Conservation (phyloP, 2,113 vertebrate genomes). For the Xerus inauris region DNA sequence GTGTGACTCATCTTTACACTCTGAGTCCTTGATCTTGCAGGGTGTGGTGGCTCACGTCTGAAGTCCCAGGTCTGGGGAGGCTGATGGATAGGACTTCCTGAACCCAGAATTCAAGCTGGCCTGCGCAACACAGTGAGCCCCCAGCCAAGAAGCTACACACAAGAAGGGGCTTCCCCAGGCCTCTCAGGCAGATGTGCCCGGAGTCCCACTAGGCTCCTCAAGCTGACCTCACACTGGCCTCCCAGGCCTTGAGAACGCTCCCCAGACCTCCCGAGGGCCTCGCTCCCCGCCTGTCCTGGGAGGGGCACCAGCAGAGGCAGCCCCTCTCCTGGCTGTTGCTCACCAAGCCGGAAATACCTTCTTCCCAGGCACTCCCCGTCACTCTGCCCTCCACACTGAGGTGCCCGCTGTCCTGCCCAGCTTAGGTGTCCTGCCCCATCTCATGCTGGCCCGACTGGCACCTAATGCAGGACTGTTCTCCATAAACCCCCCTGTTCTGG, state of each 20-base stretch:
- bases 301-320: not conserved
- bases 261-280: fast-evolving
- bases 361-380: not conserved
- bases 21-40: not conserved
- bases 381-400: fast-evolving
- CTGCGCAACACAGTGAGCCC: too few relatives aligned
- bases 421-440: not conserved
- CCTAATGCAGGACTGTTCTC: not conserved
- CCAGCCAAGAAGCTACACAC: not conserved
- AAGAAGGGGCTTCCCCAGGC: not conserved
- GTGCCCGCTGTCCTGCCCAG: fast-evolving
- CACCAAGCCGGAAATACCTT: not conserved
- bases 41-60: not conserved
- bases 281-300: not conserved
- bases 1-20: not conserved
- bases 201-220: not conserved
- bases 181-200: not conserved
- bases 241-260: not conserved
- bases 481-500: not conserved
- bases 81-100: not conserved
- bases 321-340: not conserved
- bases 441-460: not conserved
- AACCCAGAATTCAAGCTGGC: not conserved
- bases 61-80: not conserved
- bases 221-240: not conserved